Evolutionary conservation across 2,797 vertebrate species (phyloP).

Genomic region (Knipowitschia caucasica): DNA sequence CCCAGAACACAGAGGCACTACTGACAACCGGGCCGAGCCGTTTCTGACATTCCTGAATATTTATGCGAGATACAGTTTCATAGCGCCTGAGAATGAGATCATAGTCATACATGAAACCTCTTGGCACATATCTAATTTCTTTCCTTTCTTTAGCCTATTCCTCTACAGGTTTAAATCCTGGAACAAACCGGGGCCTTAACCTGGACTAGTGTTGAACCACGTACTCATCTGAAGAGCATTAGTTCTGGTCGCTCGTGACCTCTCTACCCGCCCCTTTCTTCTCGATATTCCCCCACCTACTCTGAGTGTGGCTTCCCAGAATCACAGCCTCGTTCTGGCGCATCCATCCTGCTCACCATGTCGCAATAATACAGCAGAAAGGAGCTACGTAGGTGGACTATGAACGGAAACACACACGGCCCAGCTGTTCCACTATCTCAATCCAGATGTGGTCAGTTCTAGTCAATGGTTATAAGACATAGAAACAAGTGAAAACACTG

Average conservation of each 20-base stretch:
- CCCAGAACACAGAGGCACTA: slow-evolving; percentile 48
- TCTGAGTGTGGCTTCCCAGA: slow-evolving; percentile 47
- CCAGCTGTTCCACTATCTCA: slow-evolving; percentile 56
- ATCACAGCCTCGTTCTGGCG: slow-evolving; percentile 44
- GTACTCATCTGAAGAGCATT: slow-evolving; percentile 55
- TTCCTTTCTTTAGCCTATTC: slow-evolving; percentile 16
- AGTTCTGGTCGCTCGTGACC: slow-evolving; percentile 51
- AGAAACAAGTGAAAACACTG: not conserved
- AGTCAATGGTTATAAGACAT: slow-evolving; percentile 42
- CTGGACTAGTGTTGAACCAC: slow-evolving; percentile 25
- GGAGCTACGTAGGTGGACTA: slow-evolving; percentile 41
- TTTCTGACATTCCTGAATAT: slow-evolving; percentile 61
- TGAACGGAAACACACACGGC: slow-evolving; percentile 19
- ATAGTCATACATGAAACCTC: slow-evolving; percentile 34
- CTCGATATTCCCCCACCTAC: not conserved
- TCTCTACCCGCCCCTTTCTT: slow-evolving; percentile 21
- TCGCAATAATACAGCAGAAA: slow-evolving; percentile 56
- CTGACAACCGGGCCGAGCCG: slow-evolving; percentile 46
- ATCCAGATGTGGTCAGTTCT: slow-evolving; percentile 67
- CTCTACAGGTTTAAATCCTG: slow-evolving; percentile 18
- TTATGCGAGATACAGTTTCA: slow-evolving; percentile 65
- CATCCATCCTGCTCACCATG: slow-evolving; percentile 58
- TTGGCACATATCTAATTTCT: slow-evolving; percentile 29
- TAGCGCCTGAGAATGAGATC: slow-evolving; percentile 58
- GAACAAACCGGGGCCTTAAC: slow-evolving; percentile 30